A percentile compares a stretch with the other conserved stretches of the same genome.
These are phyloP conservation scores for Portunus trituberculatus DNA, from an alignment of 1,140 invertebrate species.

Conservation along the genomic window DNA sequence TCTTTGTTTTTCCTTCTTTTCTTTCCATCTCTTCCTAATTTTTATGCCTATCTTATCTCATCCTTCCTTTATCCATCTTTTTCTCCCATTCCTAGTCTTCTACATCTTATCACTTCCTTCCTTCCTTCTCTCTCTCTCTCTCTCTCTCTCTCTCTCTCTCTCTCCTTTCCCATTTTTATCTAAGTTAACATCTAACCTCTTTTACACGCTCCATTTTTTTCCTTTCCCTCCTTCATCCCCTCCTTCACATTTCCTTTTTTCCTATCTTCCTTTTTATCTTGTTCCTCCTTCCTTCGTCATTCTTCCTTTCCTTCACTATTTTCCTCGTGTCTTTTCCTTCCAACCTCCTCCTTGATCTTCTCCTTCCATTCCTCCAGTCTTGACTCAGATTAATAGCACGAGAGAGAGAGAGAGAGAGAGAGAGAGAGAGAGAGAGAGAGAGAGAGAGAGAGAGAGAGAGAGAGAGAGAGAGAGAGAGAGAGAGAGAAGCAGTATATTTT, in stretches of 20 bases:
- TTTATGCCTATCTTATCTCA: background rate
- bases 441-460: conserved; percentile 20
- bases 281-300: too few species aligned
- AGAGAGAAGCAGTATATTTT: background rate
- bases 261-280: background rate
- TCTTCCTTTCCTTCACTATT: background rate
- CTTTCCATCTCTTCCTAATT: background rate
- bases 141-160: background rate
- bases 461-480: conserved; percentile 14
- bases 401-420: conserved; percentile 2
- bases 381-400: background rate
- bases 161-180: background rate
- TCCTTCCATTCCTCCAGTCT: background rate
- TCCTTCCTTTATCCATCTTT: background rate
- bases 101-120: background rate
- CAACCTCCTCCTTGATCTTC: too few species aligned
- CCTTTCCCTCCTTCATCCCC: background rate
- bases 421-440: background rate
- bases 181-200: background rate
- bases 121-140: background rate
- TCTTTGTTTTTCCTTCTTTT: background rate
- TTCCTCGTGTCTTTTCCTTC: background rate
- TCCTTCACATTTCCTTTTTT: background rate
- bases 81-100: too few species aligned
- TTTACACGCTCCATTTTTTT: background rate